phyloP scores from a whole-genome alignment of 2,797 vertebrate genomes.

The Thaleichthys pacificus region DNA sequence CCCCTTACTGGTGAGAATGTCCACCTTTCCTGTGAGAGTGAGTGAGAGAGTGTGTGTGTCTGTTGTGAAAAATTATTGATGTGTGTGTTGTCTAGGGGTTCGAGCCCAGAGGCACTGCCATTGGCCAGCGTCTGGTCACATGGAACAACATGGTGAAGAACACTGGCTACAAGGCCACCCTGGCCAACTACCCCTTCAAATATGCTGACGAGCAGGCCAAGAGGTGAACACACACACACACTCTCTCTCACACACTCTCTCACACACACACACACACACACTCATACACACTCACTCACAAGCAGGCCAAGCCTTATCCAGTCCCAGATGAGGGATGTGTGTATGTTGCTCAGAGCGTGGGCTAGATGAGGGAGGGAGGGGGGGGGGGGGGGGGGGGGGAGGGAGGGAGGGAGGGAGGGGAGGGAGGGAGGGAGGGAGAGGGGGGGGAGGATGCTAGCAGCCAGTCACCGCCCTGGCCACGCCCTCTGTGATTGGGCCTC shows the following conservation, averaged over 20 bases:
- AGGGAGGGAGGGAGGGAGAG: no score
- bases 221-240: conserved; percentile 72
- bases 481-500: conserved; percentile 22
- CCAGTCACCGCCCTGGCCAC: conserved; percentile 4
- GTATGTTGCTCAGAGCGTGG: background rate
- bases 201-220: conserved; percentile 97
- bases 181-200: conserved; percentile 98
- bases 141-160: conserved; percentile 99
- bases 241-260: conserved; percentile 13
- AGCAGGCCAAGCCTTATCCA: background rate
- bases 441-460: no score
- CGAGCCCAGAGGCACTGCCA: conserved; percentile 95
- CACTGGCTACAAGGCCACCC: conserved; percentile 95
- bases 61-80: background rate
- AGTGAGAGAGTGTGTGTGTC: background rate
- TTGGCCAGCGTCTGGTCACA: conserved; percentile 93
- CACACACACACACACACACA: background rate
- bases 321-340: background rate
- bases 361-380: background rate
- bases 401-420: background rate
- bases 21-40: no score
- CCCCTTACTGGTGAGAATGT: conserved; percentile 87
- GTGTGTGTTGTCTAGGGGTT: conserved; percentile 80
- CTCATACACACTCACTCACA: background rate
- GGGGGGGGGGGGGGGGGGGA: no score